Percentiles rank a stretch among this genome's conserved stretches.
These are phyloP conservation scores for Mobula hypostoma DNA, from an alignment of 2,113 vertebrate species.

Conservation along the genomic window DNA sequence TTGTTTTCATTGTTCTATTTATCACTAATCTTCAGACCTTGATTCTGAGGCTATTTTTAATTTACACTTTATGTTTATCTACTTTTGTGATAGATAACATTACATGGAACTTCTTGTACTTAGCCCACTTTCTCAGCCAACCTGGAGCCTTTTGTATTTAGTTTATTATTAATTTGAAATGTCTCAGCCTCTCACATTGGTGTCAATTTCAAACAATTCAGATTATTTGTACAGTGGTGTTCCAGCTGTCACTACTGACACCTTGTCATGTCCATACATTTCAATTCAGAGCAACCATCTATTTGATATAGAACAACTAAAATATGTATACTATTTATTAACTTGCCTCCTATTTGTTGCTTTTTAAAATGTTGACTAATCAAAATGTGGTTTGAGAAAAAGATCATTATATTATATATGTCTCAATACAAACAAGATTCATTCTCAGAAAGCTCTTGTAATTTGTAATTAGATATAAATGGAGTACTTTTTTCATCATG, in stretches of 20 bases:
- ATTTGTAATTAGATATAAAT: not conserved
- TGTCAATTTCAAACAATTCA: not conserved
- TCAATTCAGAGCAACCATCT: not conserved
- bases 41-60: not conserved
- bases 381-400: not conserved
- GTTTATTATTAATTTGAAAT: not conserved
- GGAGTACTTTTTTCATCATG: not conserved
- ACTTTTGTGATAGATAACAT: not conserved
- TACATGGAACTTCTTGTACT: not conserved
- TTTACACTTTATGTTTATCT: not conserved
- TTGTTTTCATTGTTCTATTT: not conserved
- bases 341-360: not conserved
- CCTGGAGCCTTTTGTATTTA: not conserved
- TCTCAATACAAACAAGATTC: not conserved
- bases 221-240: not conserved
- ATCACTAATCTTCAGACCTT: not conserved
- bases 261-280: not conserved
- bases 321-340: not conserved
- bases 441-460: not conserved
- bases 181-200: not conserved
- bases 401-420: not conserved
- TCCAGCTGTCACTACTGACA: not conserved
- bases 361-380: not conserved
- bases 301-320: not conserved
- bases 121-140: not conserved